Evolutionary conservation across 2,113 vertebrate species (phyloP), one percentile per base, ranked within the genome.

Genomic region (Oxyruncus cristatus): DNA sequence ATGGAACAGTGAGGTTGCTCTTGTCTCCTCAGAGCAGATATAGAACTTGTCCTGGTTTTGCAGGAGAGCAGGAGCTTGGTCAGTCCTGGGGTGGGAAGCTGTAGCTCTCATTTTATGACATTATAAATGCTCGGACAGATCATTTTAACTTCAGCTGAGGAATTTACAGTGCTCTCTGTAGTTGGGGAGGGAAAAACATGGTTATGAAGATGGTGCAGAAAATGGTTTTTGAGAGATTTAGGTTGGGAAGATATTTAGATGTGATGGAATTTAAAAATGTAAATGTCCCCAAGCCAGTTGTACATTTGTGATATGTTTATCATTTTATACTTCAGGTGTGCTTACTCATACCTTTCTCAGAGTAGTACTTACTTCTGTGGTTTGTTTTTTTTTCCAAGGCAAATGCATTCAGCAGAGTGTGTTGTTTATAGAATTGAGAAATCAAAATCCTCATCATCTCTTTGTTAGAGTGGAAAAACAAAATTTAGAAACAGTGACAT

Each of bases 151-250:
- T 20, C 35, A 30, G 17, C 56, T 82, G 3, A 11, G 41, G 32
- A 41, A 27, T 30, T 32, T 44, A 18, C 22, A 59, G 30, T 1
- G 6, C 20, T 66, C 6, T 41, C 7, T 0, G 0, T 68, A n/a
- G 27, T 1, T 67, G 39, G 33, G 44, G 27, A 14, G 39, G 14
- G 59, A 52, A 49, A 91, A 75, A 50, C 4, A 1, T 3, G 8
- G 16, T n/a, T 49, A 12, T 33, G 26, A 71, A 75, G 61, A 20
- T 47, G n/a, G n/a, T 53, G 30, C 42, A 84, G 61, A 21, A 74
- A 74, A 50, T 12, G 6, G 7, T 47, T 46, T 76, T 32, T 27
- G 27, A 32, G 62, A 63, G 32, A 11, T 63, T 21, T 49, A 41
- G 21, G 16, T 47, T 66, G 42, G 47, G 22, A 65, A 63, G 47